Percentiles rank a stretch among this genome's conserved stretches.
Evolutionary conservation across 2,888 invertebrate species (phyloP).

Genomic region (Spialia ferax): DNA sequence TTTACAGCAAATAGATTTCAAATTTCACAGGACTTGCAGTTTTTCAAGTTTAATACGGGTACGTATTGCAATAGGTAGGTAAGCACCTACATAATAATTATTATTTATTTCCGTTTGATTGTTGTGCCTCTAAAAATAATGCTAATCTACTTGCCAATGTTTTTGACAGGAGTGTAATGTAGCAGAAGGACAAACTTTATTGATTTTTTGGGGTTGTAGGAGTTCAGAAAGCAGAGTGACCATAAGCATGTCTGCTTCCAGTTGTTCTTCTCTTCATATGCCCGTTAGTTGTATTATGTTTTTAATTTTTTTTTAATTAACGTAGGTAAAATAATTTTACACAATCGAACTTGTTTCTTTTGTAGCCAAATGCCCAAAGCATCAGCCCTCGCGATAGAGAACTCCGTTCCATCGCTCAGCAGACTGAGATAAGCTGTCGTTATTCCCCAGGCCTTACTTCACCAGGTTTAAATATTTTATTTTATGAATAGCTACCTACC

Average conservation of each 20-base stretch:
- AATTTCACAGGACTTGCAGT: conserved; percentile 74
- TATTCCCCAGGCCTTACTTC: conserved; percentile 62
- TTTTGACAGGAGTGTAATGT: conserved; percentile 68
- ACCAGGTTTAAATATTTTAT: conserved; percentile 54
- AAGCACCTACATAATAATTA: too few relatives aligned
- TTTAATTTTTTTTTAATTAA: too few relatives aligned
- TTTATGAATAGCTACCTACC: too few relatives aligned
- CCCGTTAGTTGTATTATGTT: too few relatives aligned
- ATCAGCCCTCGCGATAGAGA: conserved; percentile 58
- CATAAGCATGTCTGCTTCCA: conserved; percentile 73
- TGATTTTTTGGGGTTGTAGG: conserved; percentile 74
- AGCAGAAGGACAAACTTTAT: conserved; percentile 69
- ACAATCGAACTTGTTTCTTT: too few relatives aligned
- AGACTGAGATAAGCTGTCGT: conserved; percentile 77
- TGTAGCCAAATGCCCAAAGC: conserved; percentile 41
- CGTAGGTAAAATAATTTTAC: too few relatives aligned
- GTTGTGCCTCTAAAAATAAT: not conserved
- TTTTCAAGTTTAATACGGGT: conserved; percentile 54
- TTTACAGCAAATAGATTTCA: conserved; percentile 66
- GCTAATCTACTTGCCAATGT: conserved; percentile 15
- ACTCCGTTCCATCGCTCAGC: conserved; percentile 69
- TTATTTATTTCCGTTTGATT: not conserved
- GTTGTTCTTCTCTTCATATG: conserved; percentile 66
- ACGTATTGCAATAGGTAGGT: not conserved
- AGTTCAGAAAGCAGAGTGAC: conserved; percentile 71